These are phyloP conservation scores for Balaenoptera acutorostrata DNA, from an alignment of 2,113 vertebrate species.

Conservation along the genomic window DNA sequence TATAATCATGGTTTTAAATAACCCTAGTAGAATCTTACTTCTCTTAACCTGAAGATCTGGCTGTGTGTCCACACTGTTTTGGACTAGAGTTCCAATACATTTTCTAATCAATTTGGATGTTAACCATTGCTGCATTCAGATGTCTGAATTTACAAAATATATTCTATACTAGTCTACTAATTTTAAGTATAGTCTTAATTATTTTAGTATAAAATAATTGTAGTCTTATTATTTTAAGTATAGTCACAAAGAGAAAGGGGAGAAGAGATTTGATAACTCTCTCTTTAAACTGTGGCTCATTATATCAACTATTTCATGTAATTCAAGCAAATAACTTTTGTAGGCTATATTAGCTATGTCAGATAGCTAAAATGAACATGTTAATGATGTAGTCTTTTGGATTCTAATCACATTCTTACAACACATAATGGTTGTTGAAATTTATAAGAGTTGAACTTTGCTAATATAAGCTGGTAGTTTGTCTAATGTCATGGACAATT, in stretches of 20 bases:
- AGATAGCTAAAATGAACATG: not conserved
- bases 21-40: not conserved
- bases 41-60: not conserved
- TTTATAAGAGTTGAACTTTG: not conserved
- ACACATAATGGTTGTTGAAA: not conserved
- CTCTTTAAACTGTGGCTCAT: not conserved
- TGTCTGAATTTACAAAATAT: not conserved
- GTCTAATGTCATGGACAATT: not conserved
- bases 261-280: not conserved
- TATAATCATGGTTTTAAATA: not conserved
- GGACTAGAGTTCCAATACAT: not conserved
- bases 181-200: not conserved
- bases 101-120: not conserved
- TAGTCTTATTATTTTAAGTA: not conserved
- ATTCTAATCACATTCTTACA: not conserved
- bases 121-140: not conserved
- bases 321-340: not conserved
- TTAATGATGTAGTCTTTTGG: not conserved
- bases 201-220: not conserved
- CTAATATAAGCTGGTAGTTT: not conserved
- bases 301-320: not conserved
- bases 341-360: not conserved
- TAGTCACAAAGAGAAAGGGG: not conserved
- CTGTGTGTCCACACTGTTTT: not conserved
- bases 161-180: not conserved